Evolutionary conservation across 1,140 invertebrate genomes (phyloP).

Genomic region (Drosophila parabipectinata): DNA sequence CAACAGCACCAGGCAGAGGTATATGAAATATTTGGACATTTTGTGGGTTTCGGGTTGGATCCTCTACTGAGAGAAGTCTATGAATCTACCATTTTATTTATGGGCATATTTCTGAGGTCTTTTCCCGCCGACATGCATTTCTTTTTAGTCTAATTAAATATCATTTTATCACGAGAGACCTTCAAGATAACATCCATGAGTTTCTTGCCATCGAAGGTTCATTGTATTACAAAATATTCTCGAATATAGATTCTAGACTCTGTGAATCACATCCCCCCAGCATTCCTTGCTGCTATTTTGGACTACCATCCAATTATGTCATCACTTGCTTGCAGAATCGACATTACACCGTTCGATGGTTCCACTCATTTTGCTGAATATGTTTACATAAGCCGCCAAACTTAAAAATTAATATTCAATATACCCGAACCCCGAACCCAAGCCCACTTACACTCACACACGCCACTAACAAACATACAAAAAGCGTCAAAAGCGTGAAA

Average conservation of each 20-base stretch:
- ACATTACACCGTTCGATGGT: slow-evolving; percentile 58
- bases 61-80: slow-evolving; percentile 44
- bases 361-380: slow-evolving; percentile 52
- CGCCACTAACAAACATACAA: slow-evolving; percentile 19
- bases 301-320: slow-evolving; percentile 61
- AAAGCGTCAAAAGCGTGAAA: slow-evolving; percentile 69
- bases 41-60: slow-evolving; percentile 22
- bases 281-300: slow-evolving; percentile 2
- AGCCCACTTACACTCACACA: background rate
- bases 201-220: slow-evolving; percentile 18
- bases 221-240: slow-evolving; percentile 36
- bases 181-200: slow-evolving; percentile 40
- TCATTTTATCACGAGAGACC: slow-evolving; percentile 55
- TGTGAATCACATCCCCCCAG: slow-evolving; percentile 46
- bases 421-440: slow-evolving; percentile 41
- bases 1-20: slow-evolving; percentile 28
- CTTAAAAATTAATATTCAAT: slow-evolving; percentile 75
- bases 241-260: slow-evolving; percentile 10
- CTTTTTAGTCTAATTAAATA: slow-evolving; percentile 70
- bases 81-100: slow-evolving; percentile 48
- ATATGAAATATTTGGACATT: slow-evolving; percentile 53
- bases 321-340: slow-evolving; percentile 51
- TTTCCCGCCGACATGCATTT: slow-evolving; percentile 56
- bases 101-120: slow-evolving; percentile 12
- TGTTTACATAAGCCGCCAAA: slow-evolving; percentile 70